Evolutionary conservation across 2,113 vertebrate genomes (phyloP).

Genomic region (Psettodes erumei): DNA sequence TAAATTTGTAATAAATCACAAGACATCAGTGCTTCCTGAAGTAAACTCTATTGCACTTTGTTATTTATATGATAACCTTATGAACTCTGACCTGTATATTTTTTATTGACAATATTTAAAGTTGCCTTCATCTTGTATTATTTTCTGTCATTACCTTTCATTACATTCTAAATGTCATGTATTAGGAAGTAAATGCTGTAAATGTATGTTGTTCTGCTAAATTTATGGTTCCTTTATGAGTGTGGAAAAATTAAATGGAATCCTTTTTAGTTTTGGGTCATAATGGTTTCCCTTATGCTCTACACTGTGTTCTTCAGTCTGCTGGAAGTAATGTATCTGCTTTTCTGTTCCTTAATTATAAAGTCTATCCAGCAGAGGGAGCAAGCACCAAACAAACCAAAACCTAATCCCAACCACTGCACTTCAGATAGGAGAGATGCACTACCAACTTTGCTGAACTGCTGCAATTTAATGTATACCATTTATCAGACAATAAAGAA

Average conservation of each 20-base stretch:
- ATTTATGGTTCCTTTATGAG: background rate
- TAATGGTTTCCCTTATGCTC: background rate
- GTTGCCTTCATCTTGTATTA: conserved; percentile 6
- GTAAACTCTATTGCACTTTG: conserved; percentile 1
- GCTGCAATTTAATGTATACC: conserved; percentile 12
- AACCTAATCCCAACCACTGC: background rate
- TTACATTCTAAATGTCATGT: background rate
- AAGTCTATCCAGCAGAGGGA: conserved; percentile 60
- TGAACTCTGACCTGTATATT: background rate
- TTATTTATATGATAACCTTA: background rate
- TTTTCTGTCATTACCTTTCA: background rate
- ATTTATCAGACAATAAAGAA: conserved; percentile 17
- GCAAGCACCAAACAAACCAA: conserved; percentile 43
- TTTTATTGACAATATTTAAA: background rate
- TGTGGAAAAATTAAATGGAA: background rate
- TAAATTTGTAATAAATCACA: background rate
- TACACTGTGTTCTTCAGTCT: background rate
- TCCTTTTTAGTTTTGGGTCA: background rate
- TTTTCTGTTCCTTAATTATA: background rate
- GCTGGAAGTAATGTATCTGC: background rate
- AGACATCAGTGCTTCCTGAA: background rate
- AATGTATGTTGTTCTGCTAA: background rate
- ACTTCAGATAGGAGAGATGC: background rate
- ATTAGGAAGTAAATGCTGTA: background rate
- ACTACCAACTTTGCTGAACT: background rate